Conservation (phyloP, 2,888 invertebrate species). For the Unio pictorum region DNA sequence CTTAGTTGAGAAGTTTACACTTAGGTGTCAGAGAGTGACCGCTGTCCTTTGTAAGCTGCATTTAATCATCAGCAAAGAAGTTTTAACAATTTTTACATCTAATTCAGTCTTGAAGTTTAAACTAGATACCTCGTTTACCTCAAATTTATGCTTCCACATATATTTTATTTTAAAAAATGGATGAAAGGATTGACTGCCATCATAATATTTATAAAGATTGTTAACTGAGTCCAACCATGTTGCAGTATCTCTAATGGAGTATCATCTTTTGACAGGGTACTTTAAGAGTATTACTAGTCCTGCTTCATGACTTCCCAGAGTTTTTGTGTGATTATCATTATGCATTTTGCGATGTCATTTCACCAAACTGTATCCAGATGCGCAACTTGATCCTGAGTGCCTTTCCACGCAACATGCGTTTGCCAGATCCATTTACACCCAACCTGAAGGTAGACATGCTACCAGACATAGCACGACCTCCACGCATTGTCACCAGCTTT, state of each 20-base stretch:
- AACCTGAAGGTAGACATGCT: conserved; percentile 82
- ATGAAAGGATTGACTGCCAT: background rate
- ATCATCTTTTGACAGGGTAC: conserved; percentile 75
- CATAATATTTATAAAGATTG: background rate
- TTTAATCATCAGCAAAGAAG: too few relatives aligned
- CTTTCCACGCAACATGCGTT: conserved; percentile 96
- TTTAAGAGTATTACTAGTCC: conserved; percentile 91
- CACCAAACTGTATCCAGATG: conserved; percentile 99
- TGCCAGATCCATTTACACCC: conserved; percentile 99
- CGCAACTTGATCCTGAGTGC: conserved; percentile 97
- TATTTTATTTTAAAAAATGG: too few relatives aligned
- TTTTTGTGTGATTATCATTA: conserved; percentile 99
- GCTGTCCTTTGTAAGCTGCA: too few relatives aligned
- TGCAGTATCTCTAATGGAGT: background rate
- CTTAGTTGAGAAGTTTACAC: too few relatives aligned
- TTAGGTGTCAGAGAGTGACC: too few relatives aligned
- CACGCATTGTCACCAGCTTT: conserved; percentile 91
- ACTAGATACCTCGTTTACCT: too few relatives aligned
- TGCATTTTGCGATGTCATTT: conserved; percentile 98
- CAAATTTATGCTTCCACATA: too few relatives aligned
- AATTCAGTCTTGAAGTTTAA: too few relatives aligned
- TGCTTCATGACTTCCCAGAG: conserved; percentile 99
- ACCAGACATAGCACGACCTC: conserved; percentile 72
- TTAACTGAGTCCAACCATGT: background rate
- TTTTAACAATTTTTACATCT: too few relatives aligned